These are phyloP conservation scores for Periophthalmodon schlosseri DNA, from an alignment of 2,113 vertebrate genomes.

Conservation along the genomic window DNA sequence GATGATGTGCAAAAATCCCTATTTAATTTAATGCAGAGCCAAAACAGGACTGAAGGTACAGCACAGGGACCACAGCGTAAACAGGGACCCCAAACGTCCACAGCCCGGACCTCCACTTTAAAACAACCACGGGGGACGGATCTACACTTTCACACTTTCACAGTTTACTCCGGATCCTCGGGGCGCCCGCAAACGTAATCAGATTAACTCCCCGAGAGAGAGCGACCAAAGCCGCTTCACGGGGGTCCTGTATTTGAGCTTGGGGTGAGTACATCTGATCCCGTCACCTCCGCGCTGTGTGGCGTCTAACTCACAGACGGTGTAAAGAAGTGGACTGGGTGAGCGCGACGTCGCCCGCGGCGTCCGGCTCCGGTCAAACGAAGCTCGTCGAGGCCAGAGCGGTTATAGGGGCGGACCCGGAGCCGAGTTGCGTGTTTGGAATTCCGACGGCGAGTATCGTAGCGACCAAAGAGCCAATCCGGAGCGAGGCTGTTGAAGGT, in stretches of 20 bases:
- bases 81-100: constrained; percentile 49
- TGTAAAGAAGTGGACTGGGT: too few relatives aligned
- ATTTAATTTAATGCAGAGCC: constrained; percentile 14
- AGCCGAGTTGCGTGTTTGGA: too few relatives aligned
- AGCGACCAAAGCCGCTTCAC: constrained; percentile 30
- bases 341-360: too few relatives aligned
- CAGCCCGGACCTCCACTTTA: constrained; percentile 32
- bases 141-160: constrained; percentile 31
- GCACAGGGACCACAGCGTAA: constrained; percentile 40
- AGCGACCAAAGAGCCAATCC: too few relatives aligned
- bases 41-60: constrained; percentile 56
- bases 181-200: constrained; percentile 50
- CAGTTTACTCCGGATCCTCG: constrained; percentile 60
- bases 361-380: too few relatives aligned
- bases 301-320: too few relatives aligned
- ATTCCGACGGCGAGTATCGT: too few relatives aligned
- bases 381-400: too few relatives aligned
- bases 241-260: too few relatives aligned
- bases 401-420: too few relatives aligned
- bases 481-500: too few relatives aligned
- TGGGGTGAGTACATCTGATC: constrained; percentile 10
- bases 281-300: constrained; percentile 2
- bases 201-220: constrained; percentile 53
- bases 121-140: constrained; percentile 63
- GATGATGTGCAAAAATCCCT: background rate